Percentiles rank a stretch among this genome's conserved stretches.
phyloP scores from a whole-genome alignment of 2,797 vertebrate genomes.

The Agapornis canus region DNA sequence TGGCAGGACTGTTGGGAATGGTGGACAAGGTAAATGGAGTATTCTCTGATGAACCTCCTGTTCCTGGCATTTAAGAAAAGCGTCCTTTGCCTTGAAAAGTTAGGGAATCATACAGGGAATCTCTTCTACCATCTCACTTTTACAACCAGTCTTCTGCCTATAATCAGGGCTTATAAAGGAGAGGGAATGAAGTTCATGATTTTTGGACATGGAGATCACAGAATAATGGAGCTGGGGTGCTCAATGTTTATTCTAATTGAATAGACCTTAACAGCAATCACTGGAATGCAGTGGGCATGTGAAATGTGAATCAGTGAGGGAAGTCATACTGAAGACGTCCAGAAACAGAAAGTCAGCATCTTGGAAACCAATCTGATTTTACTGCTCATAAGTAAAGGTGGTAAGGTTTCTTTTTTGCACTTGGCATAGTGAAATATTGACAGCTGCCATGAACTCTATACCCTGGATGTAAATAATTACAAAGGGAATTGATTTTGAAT shows the following conservation, averaged over 20 bases:
- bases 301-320: not conserved
- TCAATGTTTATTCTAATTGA: slow-evolving; percentile 29
- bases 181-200: not conserved
- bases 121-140: slow-evolving; percentile 12
- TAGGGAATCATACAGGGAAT: not conserved
- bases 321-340: not conserved
- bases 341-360: not conserved
- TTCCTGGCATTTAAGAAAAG: not conserved
- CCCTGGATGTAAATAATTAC: not conserved
- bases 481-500: slow-evolving; percentile 37
- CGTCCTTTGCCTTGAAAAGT: slow-evolving; percentile 38
- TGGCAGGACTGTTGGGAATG: not conserved
- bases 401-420: not conserved
- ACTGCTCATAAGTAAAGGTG: not conserved
- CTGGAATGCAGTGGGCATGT: not conserved
- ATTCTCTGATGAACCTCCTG: not conserved
- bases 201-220: not conserved
- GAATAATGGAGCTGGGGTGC: slow-evolving; percentile 31
- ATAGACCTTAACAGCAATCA: slow-evolving; percentile 27
- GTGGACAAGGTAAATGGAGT: not conserved
- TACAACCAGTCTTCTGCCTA: slow-evolving; percentile 11
- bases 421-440: not conserved
- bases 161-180: slow-evolving; percentile 45
- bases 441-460: not conserved
- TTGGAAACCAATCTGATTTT: not conserved